Percentiles rank a stretch among this genome's conserved stretches.
Conservation (phyloP, 1,140 invertebrate genomes). For the Diachasmimorpha longicaudata region DNA sequence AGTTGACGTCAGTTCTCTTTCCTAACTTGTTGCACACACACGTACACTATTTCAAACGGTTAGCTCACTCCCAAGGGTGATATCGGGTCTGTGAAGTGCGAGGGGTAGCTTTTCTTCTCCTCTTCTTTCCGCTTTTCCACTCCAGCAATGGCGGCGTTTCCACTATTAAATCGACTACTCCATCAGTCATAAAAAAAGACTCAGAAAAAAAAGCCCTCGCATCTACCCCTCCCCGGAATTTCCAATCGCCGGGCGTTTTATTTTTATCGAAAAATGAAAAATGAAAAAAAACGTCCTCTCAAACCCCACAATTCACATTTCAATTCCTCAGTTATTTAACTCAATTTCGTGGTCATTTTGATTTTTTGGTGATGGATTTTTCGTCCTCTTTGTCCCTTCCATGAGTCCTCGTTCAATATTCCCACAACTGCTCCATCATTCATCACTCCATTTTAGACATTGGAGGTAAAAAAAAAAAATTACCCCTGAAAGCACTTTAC, state of each 20-base stretch:
- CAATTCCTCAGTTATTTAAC: neutral
- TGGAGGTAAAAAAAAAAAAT: neutral
- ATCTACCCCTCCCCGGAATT: neutral
- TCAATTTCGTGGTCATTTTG: neutral
- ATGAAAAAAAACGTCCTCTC: neutral
- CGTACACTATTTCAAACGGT: constrained; percentile 5
- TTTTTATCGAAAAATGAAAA: neutral
- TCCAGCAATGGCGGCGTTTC: constrained; percentile 8
- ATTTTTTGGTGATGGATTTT: neutral
- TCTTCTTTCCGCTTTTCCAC: constrained; percentile 6
- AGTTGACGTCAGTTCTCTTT: constrained; percentile 48
- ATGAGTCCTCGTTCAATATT: neutral
- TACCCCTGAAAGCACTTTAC: neutral
- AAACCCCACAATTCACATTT: neutral
- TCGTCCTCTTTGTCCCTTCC: neutral
- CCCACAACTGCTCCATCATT: neutral
- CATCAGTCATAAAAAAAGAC: neutral
- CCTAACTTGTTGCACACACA: constrained; percentile 8
- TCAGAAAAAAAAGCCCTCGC: neutral
- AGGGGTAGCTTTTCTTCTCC: neutral
- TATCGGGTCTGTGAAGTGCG: neutral
- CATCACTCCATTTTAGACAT: neutral
- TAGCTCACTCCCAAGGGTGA: neutral
- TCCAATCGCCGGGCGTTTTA: neutral
- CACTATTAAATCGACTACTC: constrained; percentile 4